Base-by-base conservation (phyloP, 2,797 vertebrate species). In the Antennarius maculatus region DNA sequence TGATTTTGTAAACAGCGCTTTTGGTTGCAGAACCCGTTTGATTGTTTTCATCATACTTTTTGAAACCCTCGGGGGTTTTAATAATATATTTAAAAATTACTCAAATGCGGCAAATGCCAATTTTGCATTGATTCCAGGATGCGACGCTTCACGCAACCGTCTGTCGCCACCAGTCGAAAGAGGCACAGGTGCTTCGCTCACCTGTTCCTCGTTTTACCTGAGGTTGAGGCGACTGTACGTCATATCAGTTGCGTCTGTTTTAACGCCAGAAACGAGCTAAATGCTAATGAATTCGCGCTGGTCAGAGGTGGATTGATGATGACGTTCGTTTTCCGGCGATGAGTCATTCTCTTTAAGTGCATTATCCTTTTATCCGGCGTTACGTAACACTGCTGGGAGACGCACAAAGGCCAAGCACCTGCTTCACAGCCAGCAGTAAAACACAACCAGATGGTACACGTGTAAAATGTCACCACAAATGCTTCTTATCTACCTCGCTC, bases 101-200 rank as follows among this genome's bases (percentile, higher is more conserved):
- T 83, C 46, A 83, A 79, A 87, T 66, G 58, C 69, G 71, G 65
- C 84, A 78, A 78, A 74, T 88, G 86, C 71, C 79, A 83, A 41
- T 74, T 80, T 23, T 2, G 83, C 76, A 77, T 74, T 76, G 80
- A 79, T 79, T 23, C 76, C 65, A 66, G 78, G 74, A 80, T 67
- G 82, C 71, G 69, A 48, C 61, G 17, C 64, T 55, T 27, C 76
- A 70, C 74, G 75, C 69, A 86, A 79, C 83, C 78, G 57, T 61
- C 76, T 84, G 79, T 73, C 87, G 71, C 69, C 80, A 76, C 78
- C 72, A 80, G 66, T 75, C 80, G 62, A 79, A 81, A 76, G 53
- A 67, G 58, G 66, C 68, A 52, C 79, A 81, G 81, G 74, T 81
- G 77, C 70, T 34, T 61, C 61, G 11, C 55, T 80, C 69, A 52